Conservation (phyloP, 2,113 vertebrate genomes). For the Spermophilus dauricus region DNA sequence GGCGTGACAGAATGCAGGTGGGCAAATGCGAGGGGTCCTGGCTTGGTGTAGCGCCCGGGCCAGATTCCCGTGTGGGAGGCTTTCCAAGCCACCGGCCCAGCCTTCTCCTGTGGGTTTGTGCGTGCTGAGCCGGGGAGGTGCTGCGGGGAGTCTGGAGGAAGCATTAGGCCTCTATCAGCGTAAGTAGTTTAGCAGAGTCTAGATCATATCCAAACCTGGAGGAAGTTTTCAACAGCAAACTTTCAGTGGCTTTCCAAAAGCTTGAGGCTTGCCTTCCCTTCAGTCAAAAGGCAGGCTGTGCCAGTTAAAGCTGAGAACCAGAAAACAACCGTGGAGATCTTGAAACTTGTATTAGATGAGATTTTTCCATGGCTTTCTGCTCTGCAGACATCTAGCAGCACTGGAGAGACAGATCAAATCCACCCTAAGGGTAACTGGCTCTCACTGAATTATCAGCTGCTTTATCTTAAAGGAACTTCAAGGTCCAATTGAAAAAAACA, state of each 20-base stretch:
- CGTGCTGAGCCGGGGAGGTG: conserved; percentile 30
- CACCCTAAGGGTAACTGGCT: not conserved
- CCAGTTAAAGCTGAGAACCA: conserved; percentile 78
- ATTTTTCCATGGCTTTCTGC: conserved; percentile 67
- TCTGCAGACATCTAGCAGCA: conserved; percentile 34
- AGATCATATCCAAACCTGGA: conserved; percentile 79
- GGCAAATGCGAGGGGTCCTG: not conserved
- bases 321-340: conserved; percentile 70
- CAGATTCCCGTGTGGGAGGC: conserved; percentile 42
- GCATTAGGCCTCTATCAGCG: conserved; percentile 79
- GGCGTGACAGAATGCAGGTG: not conserved
- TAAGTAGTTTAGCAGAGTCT: conserved; percentile 87
- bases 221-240: conserved; percentile 80
- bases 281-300: conserved; percentile 68
- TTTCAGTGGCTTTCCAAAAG: conserved; percentile 77
- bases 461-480: conserved; percentile 58
- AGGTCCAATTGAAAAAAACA: not conserved
- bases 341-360: conserved; percentile 50
- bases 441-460: conserved; percentile 47
- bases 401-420: not conserved
- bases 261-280: conserved; percentile 56
- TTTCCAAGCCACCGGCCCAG: conserved; percentile 47
- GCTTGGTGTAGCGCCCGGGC: not conserved
- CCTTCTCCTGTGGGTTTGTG: conserved; percentile 65
- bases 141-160: conserved; percentile 79